Evolutionary conservation across 1,140 invertebrate species (phyloP).

Genomic region (Hyphantria cunea): DNA sequence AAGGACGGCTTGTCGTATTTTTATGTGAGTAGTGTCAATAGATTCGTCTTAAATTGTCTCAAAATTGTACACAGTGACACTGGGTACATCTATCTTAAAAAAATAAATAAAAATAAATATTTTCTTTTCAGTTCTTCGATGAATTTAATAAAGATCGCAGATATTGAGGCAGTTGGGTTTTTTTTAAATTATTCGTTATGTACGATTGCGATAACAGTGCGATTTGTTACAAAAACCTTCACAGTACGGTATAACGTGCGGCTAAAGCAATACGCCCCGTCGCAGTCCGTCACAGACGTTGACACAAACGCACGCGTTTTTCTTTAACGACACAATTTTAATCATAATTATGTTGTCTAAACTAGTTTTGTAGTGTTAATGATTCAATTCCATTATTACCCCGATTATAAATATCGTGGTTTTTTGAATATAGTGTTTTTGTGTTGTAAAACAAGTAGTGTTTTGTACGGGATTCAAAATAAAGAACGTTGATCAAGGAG

Average conservation of each 20-base stretch:
- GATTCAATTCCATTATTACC: slow-evolving; percentile 30
- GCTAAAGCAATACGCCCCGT: slow-evolving; percentile 43
- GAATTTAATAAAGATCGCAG: too few relatives aligned
- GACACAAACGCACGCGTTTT: slow-evolving; percentile 45
- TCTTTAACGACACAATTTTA: slow-evolving; percentile 8
- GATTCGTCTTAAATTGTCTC: too few relatives aligned
- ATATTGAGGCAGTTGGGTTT: too few relatives aligned
- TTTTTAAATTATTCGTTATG: too few relatives aligned
- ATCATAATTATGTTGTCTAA: slow-evolving; percentile 2
- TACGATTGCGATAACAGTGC: slow-evolving; percentile 45
- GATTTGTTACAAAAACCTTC: slow-evolving; percentile 24
- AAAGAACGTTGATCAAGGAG: slow-evolving; percentile 53
- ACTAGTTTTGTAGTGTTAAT: slow-evolving; percentile 3
- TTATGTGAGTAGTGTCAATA: too few relatives aligned
- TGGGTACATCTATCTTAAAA: too few relatives aligned
- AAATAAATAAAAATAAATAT: too few relatives aligned
- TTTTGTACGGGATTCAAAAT: slow-evolving; percentile 25
- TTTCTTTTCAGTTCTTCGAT: too few relatives aligned
- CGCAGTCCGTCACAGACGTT: slow-evolving; percentile 51
- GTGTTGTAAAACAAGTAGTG: slow-evolving; percentile 12
- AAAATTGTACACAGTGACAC: too few relatives aligned
- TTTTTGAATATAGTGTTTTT: slow-evolving; percentile 5
- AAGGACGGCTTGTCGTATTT: too few relatives aligned
- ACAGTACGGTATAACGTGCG: slow-evolving; percentile 39
- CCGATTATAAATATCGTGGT: slow-evolving; percentile 12